phyloP scores from a whole-genome alignment of 2,113 vertebrate species.

The Anas platyrhynchos region DNA sequence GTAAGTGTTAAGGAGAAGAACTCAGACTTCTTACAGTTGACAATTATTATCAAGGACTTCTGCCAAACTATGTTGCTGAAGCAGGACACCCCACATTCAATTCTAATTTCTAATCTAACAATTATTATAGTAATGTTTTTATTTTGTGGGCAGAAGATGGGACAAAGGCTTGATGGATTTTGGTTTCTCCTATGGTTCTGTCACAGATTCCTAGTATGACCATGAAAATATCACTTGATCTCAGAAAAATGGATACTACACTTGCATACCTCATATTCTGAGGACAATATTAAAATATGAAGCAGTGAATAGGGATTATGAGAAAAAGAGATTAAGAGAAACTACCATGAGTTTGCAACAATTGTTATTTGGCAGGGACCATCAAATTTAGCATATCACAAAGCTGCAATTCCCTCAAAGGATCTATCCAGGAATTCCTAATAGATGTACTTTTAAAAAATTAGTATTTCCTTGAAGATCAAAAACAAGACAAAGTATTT shows the following conservation, averaged over 20 bases:
- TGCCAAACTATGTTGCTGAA: not conserved
- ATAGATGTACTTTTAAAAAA: not conserved
- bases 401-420: not conserved
- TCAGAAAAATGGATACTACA: not conserved
- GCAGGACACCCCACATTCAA: not conserved
- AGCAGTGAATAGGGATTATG: not conserved
- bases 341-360: not conserved
- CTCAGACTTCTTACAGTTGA: not conserved
- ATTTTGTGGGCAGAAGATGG: not conserved
- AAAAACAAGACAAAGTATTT: not conserved
- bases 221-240: not conserved
- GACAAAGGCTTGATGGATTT: not conserved
- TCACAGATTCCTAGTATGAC: not conserved
- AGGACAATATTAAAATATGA: not conserved
- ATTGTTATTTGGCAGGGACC: not conserved
- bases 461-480: not conserved
- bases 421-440: not conserved
- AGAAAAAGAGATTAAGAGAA: not conserved
- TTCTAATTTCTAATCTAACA: not conserved
- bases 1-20: not conserved
- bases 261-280: not conserved
- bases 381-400: not conserved
- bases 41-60: not conserved
- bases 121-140: not conserved
- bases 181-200: not conserved